Percentiles rank a stretch among this genome's conserved stretches.
These are phyloP conservation scores for Columba janthina DNA, from an alignment of 2,113 vertebrate genomes.

Conservation along the genomic window DNA sequence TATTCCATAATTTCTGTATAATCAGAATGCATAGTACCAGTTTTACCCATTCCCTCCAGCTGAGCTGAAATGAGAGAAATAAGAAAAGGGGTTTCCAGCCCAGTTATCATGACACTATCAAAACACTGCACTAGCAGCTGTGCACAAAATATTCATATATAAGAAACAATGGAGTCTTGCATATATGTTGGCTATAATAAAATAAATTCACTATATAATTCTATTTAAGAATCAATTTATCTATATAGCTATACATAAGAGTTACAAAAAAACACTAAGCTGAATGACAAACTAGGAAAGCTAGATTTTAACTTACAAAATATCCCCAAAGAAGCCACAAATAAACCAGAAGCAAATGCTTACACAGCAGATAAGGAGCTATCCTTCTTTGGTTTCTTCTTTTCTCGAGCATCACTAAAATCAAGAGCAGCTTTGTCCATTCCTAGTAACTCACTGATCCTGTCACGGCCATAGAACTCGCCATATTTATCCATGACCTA, in stretches of 20 bases:
- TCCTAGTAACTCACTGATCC: slow-evolving; percentile 94
- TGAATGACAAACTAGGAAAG: neutral
- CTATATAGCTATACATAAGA: neutral
- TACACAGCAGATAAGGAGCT: slow-evolving; percentile 92
- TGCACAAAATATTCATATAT: neutral
- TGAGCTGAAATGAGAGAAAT: neutral
- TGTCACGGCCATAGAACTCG: slow-evolving; percentile 94
- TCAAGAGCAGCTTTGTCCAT: slow-evolving; percentile 96
- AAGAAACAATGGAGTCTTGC: neutral
- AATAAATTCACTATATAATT: neutral
- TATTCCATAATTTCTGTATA: neutral
- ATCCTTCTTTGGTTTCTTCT: slow-evolving; percentile 94
- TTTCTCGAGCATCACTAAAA: slow-evolving; percentile 92
- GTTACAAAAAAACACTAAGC: neutral
- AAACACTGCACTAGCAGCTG: neutral
- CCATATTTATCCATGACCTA: slow-evolving; percentile 99
- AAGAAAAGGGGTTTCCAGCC: neutral
- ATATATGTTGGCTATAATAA: neutral
- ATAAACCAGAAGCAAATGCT: slow-evolving; percentile 61
- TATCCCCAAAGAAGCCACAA: neutral
- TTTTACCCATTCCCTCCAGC: neutral
- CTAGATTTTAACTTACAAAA: neutral
- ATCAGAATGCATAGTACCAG: neutral
- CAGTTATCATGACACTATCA: neutral
- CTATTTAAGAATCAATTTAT: neutral